A percentile compares a stretch with the other conserved stretches of the same genome.
Conservation (phyloP, 2,888 invertebrate species). For the Neria commutata region DNA sequence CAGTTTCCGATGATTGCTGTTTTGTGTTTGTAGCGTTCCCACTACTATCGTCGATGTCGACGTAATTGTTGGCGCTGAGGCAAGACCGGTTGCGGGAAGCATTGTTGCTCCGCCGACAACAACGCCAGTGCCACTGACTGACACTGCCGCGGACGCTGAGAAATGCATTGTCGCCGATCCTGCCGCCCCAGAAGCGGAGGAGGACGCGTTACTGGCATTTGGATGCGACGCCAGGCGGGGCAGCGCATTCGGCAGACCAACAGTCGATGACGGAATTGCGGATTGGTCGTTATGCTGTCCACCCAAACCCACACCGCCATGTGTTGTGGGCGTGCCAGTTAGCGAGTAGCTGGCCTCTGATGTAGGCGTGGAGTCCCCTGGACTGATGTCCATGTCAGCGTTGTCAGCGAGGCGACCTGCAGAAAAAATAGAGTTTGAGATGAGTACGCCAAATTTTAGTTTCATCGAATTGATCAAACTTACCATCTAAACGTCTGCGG, state of each 20-base stretch:
- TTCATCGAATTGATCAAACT: neutral
- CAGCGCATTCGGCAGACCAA: slow-evolving; percentile 64
- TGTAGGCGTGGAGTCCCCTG: slow-evolving; percentile 85
- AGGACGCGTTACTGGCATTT: slow-evolving; percentile 43
- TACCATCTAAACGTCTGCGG: slow-evolving; percentile 61
- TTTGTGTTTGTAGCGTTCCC: slow-evolving; percentile 30
- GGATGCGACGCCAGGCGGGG: slow-evolving; percentile 64
- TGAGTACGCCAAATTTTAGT: no score
- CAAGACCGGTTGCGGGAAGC: slow-evolving; percentile 51
- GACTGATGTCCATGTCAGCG: slow-evolving; percentile 95
- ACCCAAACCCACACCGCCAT: slow-evolving; percentile 39
- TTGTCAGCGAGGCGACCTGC: slow-evolving; percentile 62
- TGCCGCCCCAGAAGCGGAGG: slow-evolving; percentile 32
- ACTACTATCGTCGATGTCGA: slow-evolving; percentile 19
- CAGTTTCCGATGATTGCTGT: slow-evolving; percentile 38
- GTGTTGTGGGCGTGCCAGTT: slow-evolving; percentile 60
- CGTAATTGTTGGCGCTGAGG: slow-evolving; percentile 41
- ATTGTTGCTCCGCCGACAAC: slow-evolving; percentile 52
- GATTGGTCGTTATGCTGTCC: slow-evolving; percentile 43
- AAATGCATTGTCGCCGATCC: slow-evolving; percentile 48
- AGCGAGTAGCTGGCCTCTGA: slow-evolving; percentile 76
- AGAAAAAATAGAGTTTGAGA: neutral
- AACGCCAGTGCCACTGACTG: slow-evolving; percentile 38
- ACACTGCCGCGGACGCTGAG: slow-evolving; percentile 36
- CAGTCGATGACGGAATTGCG: slow-evolving; percentile 41